Evolutionary conservation across 2,888 invertebrate genomes (phyloP).

Genomic region (Drosophila kambysellisi): DNA sequence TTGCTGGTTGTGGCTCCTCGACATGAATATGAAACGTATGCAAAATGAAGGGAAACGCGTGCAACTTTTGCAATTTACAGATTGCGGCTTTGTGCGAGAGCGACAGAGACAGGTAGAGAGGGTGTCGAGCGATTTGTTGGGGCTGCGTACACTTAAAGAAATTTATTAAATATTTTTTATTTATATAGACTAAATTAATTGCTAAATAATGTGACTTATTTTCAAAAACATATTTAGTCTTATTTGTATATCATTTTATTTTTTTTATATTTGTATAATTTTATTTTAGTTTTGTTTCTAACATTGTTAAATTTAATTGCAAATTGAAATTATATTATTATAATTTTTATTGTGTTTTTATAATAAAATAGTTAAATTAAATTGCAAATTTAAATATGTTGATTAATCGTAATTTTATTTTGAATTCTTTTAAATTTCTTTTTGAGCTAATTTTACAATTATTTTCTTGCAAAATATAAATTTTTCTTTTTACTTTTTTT

Average conservation of each 20-base stretch:
- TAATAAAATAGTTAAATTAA: neutral
- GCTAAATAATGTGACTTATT: neutral
- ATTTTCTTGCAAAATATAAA: neutral
- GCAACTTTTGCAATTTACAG: constrained; percentile 77
- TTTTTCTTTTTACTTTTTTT: neutral
- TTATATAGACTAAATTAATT: neutral
- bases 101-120: neutral
- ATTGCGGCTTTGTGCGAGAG: constrained; percentile 44
- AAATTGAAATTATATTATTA: neutral
- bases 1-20: constrained; percentile 42
- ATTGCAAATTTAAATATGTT: neutral
- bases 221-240: neutral
- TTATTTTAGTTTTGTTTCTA: neutral
- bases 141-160: neutral
- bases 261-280: neutral
- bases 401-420: neutral
- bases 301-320: neutral
- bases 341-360: fast-evolving
- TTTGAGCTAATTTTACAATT: neutral
- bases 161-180: neutral
- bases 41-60: constrained; percentile 77
- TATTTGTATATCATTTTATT: too few relatives aligned
- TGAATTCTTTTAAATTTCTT: neutral
- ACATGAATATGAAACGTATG: constrained; percentile 79
- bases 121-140: neutral